Evolutionary conservation across 2,888 invertebrate genomes (phyloP).

Genomic region (Spialia ferax): DNA sequence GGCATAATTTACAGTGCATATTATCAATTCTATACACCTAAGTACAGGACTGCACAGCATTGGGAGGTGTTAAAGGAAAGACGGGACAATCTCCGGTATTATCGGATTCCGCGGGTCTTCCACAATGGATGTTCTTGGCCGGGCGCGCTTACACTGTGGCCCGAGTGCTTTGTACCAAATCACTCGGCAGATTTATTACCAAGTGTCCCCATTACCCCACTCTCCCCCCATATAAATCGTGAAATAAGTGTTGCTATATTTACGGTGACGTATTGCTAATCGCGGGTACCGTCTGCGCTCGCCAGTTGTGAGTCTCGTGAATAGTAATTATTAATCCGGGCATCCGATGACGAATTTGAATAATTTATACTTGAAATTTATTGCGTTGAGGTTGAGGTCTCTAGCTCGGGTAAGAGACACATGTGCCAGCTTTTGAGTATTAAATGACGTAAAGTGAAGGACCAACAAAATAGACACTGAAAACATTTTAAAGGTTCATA

Average conservation of each 20-base stretch:
- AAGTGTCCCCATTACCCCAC: conserved; percentile 76
- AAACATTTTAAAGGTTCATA: no score
- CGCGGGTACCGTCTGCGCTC: conserved; percentile 76
- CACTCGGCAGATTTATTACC: conserved; percentile 84
- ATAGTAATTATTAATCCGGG: conserved; percentile 82
- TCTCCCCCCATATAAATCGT: conserved; percentile 80
- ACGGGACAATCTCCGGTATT: conserved; percentile 84
- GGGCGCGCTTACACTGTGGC: conserved; percentile 77
- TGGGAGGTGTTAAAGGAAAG: conserved; percentile 81
- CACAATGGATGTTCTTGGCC: conserved; percentile 82
- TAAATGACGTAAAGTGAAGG: conserved; percentile 11
- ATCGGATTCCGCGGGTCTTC: conserved; percentile 82
- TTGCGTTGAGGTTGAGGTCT: conserved; percentile 62
- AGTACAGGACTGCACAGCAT: conserved; percentile 59
- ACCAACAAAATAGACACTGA: not conserved
- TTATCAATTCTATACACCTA: conserved; percentile 55
- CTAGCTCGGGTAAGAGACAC: conserved; percentile 49
- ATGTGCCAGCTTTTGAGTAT: conserved; percentile 26
- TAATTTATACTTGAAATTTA: conserved; percentile 81
- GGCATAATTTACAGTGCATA: conserved; percentile 48
- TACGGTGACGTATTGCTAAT: conserved; percentile 84
- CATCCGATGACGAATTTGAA: conserved; percentile 78
- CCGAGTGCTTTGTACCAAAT: conserved; percentile 85
- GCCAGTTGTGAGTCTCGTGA: conserved; percentile 64
- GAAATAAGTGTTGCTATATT: conserved; percentile 86